Conservation (phyloP, 2,113 vertebrate genomes). For the Notarius lentiginosus region DNA sequence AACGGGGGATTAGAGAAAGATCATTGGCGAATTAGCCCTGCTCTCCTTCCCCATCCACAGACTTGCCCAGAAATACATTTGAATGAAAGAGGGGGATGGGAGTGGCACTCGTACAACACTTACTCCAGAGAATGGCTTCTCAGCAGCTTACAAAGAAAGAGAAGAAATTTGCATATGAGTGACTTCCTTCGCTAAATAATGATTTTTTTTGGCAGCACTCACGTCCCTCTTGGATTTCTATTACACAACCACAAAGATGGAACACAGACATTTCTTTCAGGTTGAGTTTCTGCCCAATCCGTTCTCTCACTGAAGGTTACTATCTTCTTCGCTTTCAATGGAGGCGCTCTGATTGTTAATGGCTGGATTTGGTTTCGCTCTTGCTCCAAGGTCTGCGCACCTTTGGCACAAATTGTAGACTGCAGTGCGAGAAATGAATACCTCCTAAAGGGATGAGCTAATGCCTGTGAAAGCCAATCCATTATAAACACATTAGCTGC, state of each 20-base stretch:
- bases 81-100: constrained; percentile 59
- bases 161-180: constrained; percentile 24
- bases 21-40: constrained; percentile 75
- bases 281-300: constrained; percentile 1
- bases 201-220: background rate
- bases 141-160: constrained; percentile 26
- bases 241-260: background rate
- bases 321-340: constrained; percentile 38
- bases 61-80: constrained; percentile 60
- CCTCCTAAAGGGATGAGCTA: constrained; percentile 54
- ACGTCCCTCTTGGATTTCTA: background rate
- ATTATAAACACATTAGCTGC: constrained; percentile 48
- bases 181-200: constrained; percentile 1
- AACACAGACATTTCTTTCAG: no score
- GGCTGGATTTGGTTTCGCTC: constrained; percentile 41
- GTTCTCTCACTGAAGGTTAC: constrained; percentile 39
- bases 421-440: constrained; percentile 49
- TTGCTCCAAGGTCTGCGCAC: constrained; percentile 23
- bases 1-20: constrained; percentile 73
- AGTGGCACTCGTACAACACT: constrained; percentile 52
- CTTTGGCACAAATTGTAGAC: constrained; percentile 38
- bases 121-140: constrained; percentile 59
- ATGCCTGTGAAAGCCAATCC: constrained; percentile 52
- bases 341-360: constrained; percentile 39
- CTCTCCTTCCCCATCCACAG: constrained; percentile 48